These are phyloP conservation scores for Etheostoma perlongum DNA, from an alignment of 2,797 vertebrate genomes.

Conservation along the genomic window DNA sequence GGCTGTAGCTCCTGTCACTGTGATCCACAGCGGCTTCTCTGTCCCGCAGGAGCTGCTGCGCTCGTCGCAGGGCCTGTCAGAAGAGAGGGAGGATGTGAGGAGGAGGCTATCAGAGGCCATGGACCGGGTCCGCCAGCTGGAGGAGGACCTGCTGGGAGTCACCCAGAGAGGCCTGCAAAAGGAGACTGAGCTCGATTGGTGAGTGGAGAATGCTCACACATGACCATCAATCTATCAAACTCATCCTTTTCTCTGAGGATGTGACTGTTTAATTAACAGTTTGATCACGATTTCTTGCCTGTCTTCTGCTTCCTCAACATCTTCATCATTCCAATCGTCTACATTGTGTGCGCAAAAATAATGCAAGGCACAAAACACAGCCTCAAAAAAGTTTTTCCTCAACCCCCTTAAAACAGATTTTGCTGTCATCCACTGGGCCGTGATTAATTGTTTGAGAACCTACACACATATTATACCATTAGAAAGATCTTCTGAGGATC, in stretches of 20 bases:
- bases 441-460: not conserved
- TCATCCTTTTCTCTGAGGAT: slow-evolving; percentile 4
- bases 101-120: slow-evolving; percentile 88
- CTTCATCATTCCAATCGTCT: slow-evolving; percentile 31
- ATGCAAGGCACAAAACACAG: not conserved
- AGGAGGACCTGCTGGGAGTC: slow-evolving; percentile 90
- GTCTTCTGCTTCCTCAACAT: slow-evolving; percentile 25
- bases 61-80: slow-evolving; percentile 87
- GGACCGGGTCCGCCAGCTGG: slow-evolving; percentile 92
- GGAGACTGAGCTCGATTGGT: slow-evolving; percentile 97
- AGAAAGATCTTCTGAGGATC: not conserved
- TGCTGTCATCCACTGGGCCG: not conserved
- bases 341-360: not conserved
- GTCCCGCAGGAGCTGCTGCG: slow-evolving; percentile 82
- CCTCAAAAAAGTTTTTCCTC: not conserved
- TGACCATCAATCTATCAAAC: slow-evolving; percentile 33
- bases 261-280: slow-evolving; percentile 15
- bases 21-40: slow-evolving; percentile 42
- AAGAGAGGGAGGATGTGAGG: slow-evolving; percentile 90
- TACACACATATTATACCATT: not conserved
- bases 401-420: not conserved
- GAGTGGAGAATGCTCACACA: slow-evolving; percentile 46
- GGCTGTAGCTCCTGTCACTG: slow-evolving; percentile 5
- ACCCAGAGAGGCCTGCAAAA: slow-evolving; percentile 94
- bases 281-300: slow-evolving; percentile 12